These are phyloP conservation scores for Rapana venosa DNA, from an alignment of 2,888 invertebrate species.

Conservation along the genomic window DNA sequence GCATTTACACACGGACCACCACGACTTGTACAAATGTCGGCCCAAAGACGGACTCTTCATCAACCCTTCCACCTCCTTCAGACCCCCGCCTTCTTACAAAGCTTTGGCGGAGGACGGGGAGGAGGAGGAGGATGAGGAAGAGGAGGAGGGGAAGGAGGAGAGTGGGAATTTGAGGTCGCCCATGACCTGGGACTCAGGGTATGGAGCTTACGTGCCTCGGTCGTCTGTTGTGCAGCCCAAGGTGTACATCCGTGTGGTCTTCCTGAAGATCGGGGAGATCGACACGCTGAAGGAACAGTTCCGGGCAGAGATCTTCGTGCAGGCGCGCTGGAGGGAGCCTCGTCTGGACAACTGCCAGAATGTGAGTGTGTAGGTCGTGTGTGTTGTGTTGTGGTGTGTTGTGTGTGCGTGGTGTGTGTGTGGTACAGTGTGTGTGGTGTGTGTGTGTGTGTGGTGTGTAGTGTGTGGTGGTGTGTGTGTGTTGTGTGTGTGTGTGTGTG, in stretches of 20 bases:
- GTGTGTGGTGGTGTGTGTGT: background rate
- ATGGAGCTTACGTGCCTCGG: conserved; percentile 24
- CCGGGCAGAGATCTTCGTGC: conserved; percentile 63
- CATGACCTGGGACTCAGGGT: conserved; percentile 30
- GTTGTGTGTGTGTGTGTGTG: background rate
- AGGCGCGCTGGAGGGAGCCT: conserved; percentile 65
- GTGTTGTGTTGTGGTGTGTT: too few relatives aligned
- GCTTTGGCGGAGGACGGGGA: background rate
- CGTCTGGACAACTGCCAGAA: conserved; percentile 23
- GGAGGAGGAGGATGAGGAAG: background rate
- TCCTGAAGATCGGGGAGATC: conserved; percentile 66
- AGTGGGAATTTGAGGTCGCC: background rate
- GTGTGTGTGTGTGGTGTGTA: background rate
- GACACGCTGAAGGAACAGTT: conserved; percentile 66
- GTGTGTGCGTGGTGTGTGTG: background rate
- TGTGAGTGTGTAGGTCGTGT: conserved; percentile 27
- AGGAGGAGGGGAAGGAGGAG: background rate
- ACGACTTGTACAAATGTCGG: background rate
- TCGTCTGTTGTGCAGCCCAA: conserved; percentile 49
- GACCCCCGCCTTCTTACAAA: conserved; percentile 19
- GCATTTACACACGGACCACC: background rate
- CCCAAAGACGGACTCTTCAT: background rate
- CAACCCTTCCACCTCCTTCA: background rate
- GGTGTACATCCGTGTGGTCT: conserved; percentile 60
- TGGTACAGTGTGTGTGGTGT: background rate